Percentiles rank a stretch among this genome's conserved stretches.
Evolutionary conservation across 2,113 vertebrate genomes (phyloP).

Genomic region (Sceloporus tristichus): DNA sequence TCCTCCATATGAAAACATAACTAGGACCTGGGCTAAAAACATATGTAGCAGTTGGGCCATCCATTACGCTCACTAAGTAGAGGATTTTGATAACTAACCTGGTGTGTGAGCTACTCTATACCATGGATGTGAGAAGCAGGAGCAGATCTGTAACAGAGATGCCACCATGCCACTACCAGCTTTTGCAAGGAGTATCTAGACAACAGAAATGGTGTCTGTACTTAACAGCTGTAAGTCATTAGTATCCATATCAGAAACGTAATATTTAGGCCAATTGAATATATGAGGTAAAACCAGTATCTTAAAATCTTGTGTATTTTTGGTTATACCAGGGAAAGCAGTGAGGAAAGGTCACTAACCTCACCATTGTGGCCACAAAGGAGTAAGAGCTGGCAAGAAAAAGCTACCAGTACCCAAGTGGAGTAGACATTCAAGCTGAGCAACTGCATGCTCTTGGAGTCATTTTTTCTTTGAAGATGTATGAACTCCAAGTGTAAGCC

Average conservation of each 20-base stretch:
- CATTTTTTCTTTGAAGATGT: not conserved
- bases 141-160: not conserved
- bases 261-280: not conserved
- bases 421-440: not conserved
- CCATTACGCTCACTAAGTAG: not conserved
- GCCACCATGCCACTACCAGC: not conserved
- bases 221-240: not conserved
- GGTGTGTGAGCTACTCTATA: not conserved
- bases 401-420: not conserved
- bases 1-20: not conserved
- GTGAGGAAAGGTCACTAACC: not conserved
- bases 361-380: not conserved
- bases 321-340: not conserved
- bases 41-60: not conserved
- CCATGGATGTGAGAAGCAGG: not conserved
- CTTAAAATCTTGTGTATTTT: not conserved
- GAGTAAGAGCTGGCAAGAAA: not conserved
- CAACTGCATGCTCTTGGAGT: not conserved
- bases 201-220: not conserved
- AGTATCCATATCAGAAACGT: not conserved
- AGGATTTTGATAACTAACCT: not conserved
- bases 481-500: not conserved
- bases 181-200: not conserved
- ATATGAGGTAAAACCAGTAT: too few species aligned
- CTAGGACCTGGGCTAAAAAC: not conserved